phyloP scores from a whole-genome alignment of 2,797 vertebrate species.

The Lepilemur ruficaudatus region DNA sequence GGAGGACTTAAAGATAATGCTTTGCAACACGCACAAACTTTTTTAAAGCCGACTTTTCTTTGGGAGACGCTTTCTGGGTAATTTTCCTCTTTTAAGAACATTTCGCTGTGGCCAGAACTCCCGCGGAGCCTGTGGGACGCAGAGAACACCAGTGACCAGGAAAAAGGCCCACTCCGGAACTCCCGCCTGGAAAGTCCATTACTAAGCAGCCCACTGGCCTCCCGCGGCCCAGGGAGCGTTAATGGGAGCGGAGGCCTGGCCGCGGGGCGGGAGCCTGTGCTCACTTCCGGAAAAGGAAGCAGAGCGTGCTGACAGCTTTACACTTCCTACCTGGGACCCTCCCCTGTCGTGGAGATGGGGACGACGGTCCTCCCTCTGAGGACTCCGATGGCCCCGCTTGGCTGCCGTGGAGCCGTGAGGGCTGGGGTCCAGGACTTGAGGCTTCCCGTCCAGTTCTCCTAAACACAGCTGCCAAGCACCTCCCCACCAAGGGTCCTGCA shows the following conservation, averaged over 20 bases:
- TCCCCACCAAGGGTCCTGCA: rapidly evolving
- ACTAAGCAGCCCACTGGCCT: neutral
- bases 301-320: neutral
- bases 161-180: neutral
- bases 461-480: neutral
- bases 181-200: neutral
- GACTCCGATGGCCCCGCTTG: rapidly evolving
- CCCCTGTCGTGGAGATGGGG: neutral
- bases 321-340: neutral
- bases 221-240: rapidly evolving
- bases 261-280: rapidly evolving
- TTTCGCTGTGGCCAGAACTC: neutral
- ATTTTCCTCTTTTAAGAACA: slow-evolving; percentile 80
- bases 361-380: rapidly evolving
- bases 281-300: neutral
- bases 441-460: neutral
- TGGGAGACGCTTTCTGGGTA: slow-evolving; percentile 76
- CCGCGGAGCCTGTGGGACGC: neutral
- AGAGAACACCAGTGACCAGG: slow-evolving; percentile 36
- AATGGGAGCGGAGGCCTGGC: neutral
- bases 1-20: slow-evolving; percentile 88
- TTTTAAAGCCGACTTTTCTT: slow-evolving; percentile 83
- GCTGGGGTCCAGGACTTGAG: neutral
- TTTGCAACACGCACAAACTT: slow-evolving; percentile 84
- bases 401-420: rapidly evolving